phyloP scores from a whole-genome alignment of 1,140 invertebrate species.

The Paracyclopina nana region DNA sequence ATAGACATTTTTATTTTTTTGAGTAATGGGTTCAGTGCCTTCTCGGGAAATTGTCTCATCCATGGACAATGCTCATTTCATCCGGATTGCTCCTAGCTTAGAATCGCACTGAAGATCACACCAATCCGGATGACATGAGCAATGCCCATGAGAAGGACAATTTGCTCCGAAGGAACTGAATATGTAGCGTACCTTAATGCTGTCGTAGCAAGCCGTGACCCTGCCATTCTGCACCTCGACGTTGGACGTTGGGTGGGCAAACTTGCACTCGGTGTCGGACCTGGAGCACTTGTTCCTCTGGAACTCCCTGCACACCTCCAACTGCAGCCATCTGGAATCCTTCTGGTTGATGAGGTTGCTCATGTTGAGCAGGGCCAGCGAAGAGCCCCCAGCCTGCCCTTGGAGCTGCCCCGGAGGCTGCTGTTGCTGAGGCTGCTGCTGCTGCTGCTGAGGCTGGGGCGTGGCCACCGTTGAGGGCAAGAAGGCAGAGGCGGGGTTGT shows the following conservation, averaged over 20 bases:
- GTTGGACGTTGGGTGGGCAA: conserved; percentile 95
- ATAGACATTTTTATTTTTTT: no score
- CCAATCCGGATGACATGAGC: no score
- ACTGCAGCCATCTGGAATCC: conserved; percentile 96
- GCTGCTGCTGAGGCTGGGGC: no score
- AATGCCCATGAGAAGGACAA: no score
- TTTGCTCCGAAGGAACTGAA: no score
- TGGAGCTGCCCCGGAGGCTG: conserved; percentile 18
- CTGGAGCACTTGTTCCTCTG: conserved; percentile 98
- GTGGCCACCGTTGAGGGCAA: no score
- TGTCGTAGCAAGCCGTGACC: conserved; percentile 99
- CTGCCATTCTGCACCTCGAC: conserved; percentile 99
- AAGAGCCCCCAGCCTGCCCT: conserved; percentile 58
- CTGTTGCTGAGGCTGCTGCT: conserved; percentile 13
- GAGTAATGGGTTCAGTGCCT: no score
- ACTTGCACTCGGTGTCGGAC: conserved; percentile 98
- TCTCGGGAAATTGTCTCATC: no score
- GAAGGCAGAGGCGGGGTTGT: no score
- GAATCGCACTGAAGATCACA: no score
- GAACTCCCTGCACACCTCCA: conserved; percentile 98
- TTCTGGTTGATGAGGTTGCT: conserved; percentile 91
- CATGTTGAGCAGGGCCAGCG: conserved; percentile 64
- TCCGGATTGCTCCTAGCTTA: no score
- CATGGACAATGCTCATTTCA: no score
- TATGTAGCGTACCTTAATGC: conserved; percentile 85